Evolutionary conservation across 2,113 vertebrate species (phyloP).

Genomic region (Murina feae): DNA sequence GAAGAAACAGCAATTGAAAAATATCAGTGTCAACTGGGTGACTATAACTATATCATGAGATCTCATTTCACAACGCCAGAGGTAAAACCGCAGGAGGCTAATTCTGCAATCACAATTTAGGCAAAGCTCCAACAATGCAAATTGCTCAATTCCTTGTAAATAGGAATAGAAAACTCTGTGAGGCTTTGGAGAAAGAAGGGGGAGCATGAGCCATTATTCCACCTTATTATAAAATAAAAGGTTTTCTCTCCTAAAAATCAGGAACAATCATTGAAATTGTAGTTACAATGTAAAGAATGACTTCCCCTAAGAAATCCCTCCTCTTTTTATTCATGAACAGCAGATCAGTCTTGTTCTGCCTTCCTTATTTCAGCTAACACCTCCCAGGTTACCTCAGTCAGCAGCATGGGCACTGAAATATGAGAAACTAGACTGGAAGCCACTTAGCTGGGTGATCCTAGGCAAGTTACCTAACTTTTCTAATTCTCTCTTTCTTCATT

Average conservation of each 20-base stretch:
- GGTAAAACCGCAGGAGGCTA: slow-evolving; percentile 53
- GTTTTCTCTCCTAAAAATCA: not conserved
- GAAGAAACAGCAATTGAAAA: slow-evolving; percentile 43
- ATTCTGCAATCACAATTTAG: slow-evolving; percentile 58
- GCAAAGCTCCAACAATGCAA: slow-evolving; percentile 29
- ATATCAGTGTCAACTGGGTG: not conserved
- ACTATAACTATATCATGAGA: slow-evolving; percentile 39
- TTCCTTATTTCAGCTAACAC: not conserved
- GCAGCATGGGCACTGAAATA: not conserved
- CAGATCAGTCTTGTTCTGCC: not conserved
- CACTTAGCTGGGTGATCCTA: not conserved
- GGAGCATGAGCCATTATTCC: not conserved
- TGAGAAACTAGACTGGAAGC: not conserved
- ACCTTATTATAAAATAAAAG: slow-evolving; percentile 7
- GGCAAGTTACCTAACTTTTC: not conserved
- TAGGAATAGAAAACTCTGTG: not conserved
- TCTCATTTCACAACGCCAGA: slow-evolving; percentile 47
- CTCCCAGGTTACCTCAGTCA: not conserved
- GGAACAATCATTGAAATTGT: not conserved
- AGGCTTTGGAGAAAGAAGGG: not conserved
- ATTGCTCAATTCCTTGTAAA: slow-evolving; percentile 33
- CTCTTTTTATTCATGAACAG: not conserved
- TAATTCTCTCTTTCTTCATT: not conserved
- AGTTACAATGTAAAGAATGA: not conserved
- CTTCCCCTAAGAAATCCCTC: not conserved